Base-by-base conservation (phyloP, 2,888 invertebrate genomes). In the Achlya flavicornis region DNA sequence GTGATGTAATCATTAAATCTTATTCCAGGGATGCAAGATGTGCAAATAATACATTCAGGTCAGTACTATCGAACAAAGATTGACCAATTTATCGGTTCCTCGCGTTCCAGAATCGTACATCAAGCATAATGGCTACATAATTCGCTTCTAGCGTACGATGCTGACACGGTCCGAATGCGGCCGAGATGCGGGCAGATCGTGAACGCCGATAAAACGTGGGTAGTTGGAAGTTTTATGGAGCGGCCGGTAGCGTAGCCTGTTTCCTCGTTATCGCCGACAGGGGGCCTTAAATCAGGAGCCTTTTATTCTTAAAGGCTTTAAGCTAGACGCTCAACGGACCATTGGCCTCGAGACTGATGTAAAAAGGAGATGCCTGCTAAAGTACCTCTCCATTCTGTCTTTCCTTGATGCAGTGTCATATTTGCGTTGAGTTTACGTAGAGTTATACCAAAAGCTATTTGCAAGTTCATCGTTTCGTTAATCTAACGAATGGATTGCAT, bases 241-340 rank as follows among this genome's bases (percentile, higher is more conserved):
- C 81, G 85, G 80, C 83, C 86, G 83, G 86, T 86, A 83, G 86
- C 84, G 79, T 78, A 81, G 86, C 83, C 85, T 85, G 89, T 86
- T 88, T 86, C 81, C 86, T 85, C 87, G 90, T 90, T 92, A 92
- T 92, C 92, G 88, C 84, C 86, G 84, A 80, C 85, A 77, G 79
- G 86, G 82, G 84, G 87, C 87, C 81, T 85, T 91, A 89, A 91
- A 92, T 92, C 91, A 91, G 86, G 72, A 80, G 80, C 83, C 84
- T 86, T 89, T 85, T 89, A 87, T 90, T 88, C 89, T 84, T 85
- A 83, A 86, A 87, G 82, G 82, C 84, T 88, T 87, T 85, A 82
- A 83, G 78, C 73, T 78, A 80, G 82, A 81, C 81, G 80, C 84
- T 84, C 79, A 77, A 80, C 74, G 74, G 73, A 75, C 74, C 76